Evolutionary conservation across 1,140 invertebrate genomes (phyloP).

Genomic region (Lucilia cuprina): DNA sequence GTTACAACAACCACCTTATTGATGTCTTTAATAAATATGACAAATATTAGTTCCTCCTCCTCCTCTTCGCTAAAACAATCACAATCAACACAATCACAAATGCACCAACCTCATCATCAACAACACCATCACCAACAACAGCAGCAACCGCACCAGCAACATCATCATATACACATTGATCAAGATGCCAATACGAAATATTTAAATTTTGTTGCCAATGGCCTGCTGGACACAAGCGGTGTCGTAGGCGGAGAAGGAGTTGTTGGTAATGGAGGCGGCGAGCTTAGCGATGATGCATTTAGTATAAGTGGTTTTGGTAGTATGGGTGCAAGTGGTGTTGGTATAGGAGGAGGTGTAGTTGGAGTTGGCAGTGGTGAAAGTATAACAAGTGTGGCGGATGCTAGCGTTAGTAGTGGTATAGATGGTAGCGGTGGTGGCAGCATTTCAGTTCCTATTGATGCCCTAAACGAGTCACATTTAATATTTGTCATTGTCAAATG

Average conservation of each 20-base stretch:
- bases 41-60: background rate
- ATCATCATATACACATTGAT: constrained; percentile 20
- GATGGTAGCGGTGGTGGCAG: constrained; percentile 12
- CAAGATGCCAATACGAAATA: constrained; percentile 28
- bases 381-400: background rate
- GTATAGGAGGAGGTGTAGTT: background rate
- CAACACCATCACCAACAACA: background rate
- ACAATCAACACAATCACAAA: background rate
- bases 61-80: background rate
- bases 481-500: constrained; percentile 72
- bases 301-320: constrained; percentile 25
- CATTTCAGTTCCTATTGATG: constrained; percentile 38
- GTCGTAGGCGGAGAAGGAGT: background rate
- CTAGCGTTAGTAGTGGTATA: background rate
- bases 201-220: constrained; percentile 36
- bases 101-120: background rate
- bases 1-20: constrained; percentile 1
- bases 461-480: constrained; percentile 49
- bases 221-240: constrained; percentile 22
- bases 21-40: constrained; percentile 21
- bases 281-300: constrained; percentile 7
- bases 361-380: constrained; percentile 6
- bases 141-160: background rate
- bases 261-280: background rate
- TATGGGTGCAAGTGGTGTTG: background rate